Conservation (phyloP, 1,140 invertebrate species). For the Sarcophaga bullata region DNA sequence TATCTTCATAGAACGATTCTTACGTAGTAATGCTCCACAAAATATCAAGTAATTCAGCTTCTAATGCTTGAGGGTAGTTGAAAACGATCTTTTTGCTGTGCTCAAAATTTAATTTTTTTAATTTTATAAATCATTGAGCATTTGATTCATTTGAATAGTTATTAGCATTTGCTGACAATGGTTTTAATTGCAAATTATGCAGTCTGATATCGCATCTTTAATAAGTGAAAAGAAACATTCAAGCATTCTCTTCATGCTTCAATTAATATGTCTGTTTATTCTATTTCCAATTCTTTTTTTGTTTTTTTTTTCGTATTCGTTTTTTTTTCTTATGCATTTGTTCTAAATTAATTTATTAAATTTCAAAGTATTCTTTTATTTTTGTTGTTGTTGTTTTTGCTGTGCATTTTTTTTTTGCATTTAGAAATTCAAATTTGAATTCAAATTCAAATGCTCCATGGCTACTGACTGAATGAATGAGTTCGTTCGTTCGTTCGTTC, state of each 20-base stretch:
- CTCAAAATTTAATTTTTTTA: not conserved
- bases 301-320: not conserved
- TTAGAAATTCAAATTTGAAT: too few species aligned
- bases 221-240: not conserved
- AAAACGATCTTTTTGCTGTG: not conserved
- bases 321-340: not conserved
- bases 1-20: not conserved
- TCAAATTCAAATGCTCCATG: too few species aligned
- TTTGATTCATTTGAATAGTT: slow-evolving; percentile 20
- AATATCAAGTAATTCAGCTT: not conserved
- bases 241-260: not conserved
- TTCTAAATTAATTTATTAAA: not conserved
- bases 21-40: too few species aligned
- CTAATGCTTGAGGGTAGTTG: not conserved
- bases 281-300: not conserved
- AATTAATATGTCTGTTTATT: not conserved
- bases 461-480: too few species aligned
- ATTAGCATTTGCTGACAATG: not conserved
- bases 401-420: too few species aligned
- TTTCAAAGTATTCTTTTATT: not conserved
- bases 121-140: slow-evolving; percentile 16
- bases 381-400: not conserved
- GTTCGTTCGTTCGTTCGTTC: too few species aligned
- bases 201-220: not conserved
- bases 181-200: not conserved